A percentile compares a stretch with the other conserved stretches of the same genome.
Conservation (phyloP, 2,113 vertebrate species). For the Ochotona curzoniae region DNA sequence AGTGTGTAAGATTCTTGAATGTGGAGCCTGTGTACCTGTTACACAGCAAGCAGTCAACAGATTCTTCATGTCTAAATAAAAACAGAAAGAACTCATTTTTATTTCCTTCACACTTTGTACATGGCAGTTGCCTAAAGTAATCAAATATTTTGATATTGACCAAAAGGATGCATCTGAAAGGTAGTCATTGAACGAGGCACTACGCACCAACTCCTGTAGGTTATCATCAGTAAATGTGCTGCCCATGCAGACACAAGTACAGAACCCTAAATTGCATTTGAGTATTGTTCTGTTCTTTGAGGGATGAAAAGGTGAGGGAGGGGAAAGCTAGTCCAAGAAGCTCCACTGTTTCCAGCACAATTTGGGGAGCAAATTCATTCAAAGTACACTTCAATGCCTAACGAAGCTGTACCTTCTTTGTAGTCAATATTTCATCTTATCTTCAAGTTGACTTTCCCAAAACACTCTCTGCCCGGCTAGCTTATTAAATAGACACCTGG, state of each 20-base stretch:
- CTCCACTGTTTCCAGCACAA: neutral
- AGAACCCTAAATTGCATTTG: neutral
- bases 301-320: neutral
- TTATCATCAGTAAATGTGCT: neutral
- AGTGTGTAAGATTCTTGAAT: neutral
- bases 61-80: neutral
- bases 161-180: slow-evolving; percentile 18
- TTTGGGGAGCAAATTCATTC: neutral
- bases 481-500: neutral
- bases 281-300: neutral
- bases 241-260: neutral
- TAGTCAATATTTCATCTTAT: neutral
- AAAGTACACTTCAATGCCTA: neutral
- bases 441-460: neutral
- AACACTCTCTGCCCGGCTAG: neutral
- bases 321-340: neutral
- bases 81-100: neutral
- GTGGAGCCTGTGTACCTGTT: neutral
- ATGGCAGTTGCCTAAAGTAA: neutral
- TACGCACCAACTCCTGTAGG: neutral
- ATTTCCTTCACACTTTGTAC: neutral
- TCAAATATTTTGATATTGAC: neutral
- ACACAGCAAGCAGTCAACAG: neutral
- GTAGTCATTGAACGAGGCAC: neutral
- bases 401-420: neutral